phyloP scores from a whole-genome alignment of 1,140 invertebrate genomes.

The Archegozetes longisetosus region DNA sequence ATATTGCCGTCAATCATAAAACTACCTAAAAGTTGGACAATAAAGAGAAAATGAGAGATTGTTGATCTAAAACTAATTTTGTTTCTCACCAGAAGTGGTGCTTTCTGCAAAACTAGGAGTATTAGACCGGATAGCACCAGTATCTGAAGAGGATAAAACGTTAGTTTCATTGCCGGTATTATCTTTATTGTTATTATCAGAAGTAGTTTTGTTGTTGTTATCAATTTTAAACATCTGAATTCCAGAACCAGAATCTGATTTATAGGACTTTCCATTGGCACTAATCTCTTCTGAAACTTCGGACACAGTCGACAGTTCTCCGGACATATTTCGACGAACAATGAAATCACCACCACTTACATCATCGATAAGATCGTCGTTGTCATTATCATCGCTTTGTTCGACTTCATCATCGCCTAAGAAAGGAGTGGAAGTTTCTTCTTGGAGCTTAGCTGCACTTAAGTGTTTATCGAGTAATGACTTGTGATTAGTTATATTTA shows the following conservation, averaged over 20 bases:
- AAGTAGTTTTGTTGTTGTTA: neutral
- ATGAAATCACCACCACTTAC: neutral
- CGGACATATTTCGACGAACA: conserved; percentile 6
- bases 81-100: neutral
- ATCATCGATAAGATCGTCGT: neutral
- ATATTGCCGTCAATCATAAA: neutral
- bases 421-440: neutral
- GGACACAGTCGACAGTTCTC: conserved; percentile 22
- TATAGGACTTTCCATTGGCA: neutral
- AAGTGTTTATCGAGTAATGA: neutral
- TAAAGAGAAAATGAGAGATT: neutral
- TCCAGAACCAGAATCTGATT: neutral
- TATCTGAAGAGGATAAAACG: neutral
- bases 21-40: neutral
- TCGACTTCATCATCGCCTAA: neutral
- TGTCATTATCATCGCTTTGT: neutral
- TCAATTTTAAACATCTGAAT: neutral
- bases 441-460: neutral
- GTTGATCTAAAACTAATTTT: neutral
- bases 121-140: neutral
- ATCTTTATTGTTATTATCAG: neutral
- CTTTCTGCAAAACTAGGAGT: neutral
- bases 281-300: conserved; percentile 23
- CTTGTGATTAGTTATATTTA: neutral
- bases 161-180: too few relatives aligned